Evolutionary conservation across 1,140 invertebrate species (phyloP), one percentile per base, ranked within the genome.

Genomic region (Neodiprion virginianus): DNA sequence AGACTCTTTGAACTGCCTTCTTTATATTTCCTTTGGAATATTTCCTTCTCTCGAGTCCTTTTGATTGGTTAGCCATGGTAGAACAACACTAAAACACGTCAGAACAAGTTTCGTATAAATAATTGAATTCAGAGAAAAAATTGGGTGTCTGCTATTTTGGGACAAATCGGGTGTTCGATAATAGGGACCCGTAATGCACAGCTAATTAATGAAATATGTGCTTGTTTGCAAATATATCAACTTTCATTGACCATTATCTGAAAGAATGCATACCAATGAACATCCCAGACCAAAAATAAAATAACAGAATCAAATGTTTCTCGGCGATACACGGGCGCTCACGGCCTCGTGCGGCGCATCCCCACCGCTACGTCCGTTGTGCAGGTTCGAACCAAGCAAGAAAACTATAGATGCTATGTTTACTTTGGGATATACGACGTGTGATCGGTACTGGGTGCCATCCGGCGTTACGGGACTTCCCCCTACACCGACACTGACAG

Each of bases 11-110:
- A 17, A 17, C 17, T 17, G 17, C 17, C 17, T 21, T 21, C 17
- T 21, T 75, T 9, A 79, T 70, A 48, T 28, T 48, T 5, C 75
- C 5, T 66, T 67, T 1, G 23, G 61, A 3, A 72, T 74, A 79
- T 47, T 75, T 71, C 14, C 67, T 47, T 67, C 50, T 10, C n/a
- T 53, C 1, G n/a, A 53, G 50, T 53, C 10, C n/a, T 53, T 53
- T 53, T n/a, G 50, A 53, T 53, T 53, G 50, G n/a, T 53, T 53
- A 53, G 50, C 50, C 50, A 53, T 53, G 50, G 50, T 53, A 53
- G 2, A 53, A 53, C 50, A 53, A 53, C 17, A 21, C 17, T 21
- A 21, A 21, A 21, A 21, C 17, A 21, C 17, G 17, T 21, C 17
- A 21, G 17, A 53, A 53, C 50, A 53, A 53, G 1, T 53, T 53